Base-by-base conservation (phyloP, 2,888 invertebrate species). In the Microctonus brassicae region DNA sequence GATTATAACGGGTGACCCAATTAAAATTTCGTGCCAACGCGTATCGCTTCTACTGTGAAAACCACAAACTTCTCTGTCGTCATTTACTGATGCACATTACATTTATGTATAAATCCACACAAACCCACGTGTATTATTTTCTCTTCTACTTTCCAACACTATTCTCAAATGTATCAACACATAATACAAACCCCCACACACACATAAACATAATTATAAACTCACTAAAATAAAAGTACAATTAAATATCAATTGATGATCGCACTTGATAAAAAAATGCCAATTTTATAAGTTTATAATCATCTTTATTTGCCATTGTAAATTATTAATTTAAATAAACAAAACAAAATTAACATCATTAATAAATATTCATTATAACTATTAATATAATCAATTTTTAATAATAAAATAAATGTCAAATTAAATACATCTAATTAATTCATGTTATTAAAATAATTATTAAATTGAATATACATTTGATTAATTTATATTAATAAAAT, bases 1-100 rank as follows among this genome's bases (percentile, higher is more conserved):
- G 80, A 83, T 84, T 82, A 81, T 80, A 83, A 81, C 79, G 78
- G 78, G 80, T 83, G 84, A 83, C 83, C 82, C 81, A 82, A 83
- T 84, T 84, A 83, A 81, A 81, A 81, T 77, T 76, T 70, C 65
- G 60, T 73, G 68, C 75, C 70, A 75, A 24, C 75, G 24, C 52
- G 65, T 69, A 70, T 70, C 63, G 63, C 42, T 70, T 58, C 47
- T 47, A 29, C 58, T 9, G 47, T 47, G 47, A n/a, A 47, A 47
- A 17, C 47, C 47, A 47, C 47, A 47, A 47, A 36, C 36, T 33
- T 58, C 58, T 52, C 57, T 29, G 58, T 22, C 52, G 53, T 29
- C n/a, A n/a, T n/a, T n/a, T n/a, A n/a, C n/a, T n/a, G n/a, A n/a
- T n/a, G n/a, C 53, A 34, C 65, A 60, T 53, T 52, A 24, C 52